These are phyloP conservation scores for Bombycilla garrulus DNA, from an alignment of 2,113 vertebrate genomes.

Conservation along the genomic window DNA sequence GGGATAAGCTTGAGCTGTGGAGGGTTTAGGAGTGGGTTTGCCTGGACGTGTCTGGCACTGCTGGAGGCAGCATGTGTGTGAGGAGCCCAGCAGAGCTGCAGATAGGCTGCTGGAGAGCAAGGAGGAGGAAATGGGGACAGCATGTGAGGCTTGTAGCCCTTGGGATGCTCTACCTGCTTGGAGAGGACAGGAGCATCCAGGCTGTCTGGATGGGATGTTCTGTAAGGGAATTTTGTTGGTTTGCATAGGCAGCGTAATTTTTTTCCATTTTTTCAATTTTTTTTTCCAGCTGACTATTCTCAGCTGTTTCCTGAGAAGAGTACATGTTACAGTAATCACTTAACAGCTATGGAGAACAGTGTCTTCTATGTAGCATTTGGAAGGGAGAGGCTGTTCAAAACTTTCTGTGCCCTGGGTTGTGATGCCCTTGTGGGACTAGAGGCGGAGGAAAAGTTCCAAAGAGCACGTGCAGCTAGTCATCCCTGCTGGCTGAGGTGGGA, in stretches of 20 bases:
- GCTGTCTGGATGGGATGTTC: not conserved
- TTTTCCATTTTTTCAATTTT: not conserved
- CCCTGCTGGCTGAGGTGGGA: not conserved
- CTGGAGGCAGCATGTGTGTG: not conserved
- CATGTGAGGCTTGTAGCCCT: not conserved
- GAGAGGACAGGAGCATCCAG: not conserved
- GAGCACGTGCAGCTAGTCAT: not conserved
- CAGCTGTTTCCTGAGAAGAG: not conserved
- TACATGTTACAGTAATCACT: not conserved
- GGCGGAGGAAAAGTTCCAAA: not conserved
- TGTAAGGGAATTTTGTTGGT: not conserved
- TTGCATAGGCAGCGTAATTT: not conserved
- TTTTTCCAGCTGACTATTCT: not conserved
- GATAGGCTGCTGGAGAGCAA: not conserved
- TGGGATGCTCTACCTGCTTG: not conserved
- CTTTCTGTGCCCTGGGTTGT: accelerated
- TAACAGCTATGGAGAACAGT: not conserved
- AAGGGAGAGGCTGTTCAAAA: not conserved
- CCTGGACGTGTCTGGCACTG: not conserved
- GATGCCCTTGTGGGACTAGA: not conserved
- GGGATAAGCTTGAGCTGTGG: accelerated
- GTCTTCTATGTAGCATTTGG: not conserved
- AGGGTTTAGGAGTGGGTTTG: not conserved
- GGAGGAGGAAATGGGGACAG: not conserved
- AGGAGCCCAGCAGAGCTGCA: not conserved